Conservation (phyloP, 2,113 vertebrate species). For the Addax nasomaculatus region DNA sequence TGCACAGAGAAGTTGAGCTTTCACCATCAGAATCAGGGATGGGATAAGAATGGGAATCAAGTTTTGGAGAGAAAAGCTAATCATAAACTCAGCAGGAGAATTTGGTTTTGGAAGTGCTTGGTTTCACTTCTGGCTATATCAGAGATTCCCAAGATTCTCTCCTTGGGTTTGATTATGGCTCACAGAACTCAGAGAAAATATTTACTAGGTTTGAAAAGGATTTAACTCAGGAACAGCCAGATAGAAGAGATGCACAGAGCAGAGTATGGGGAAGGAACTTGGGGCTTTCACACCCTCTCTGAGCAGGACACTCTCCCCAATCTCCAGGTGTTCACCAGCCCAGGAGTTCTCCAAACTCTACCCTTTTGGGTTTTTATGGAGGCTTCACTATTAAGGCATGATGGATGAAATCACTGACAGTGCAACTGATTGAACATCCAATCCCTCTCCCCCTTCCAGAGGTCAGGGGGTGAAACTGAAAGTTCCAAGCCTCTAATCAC, state of each 20-base stretch:
- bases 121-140: neutral
- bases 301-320: neutral
- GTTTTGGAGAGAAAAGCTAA: neutral
- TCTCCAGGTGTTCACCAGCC: neutral
- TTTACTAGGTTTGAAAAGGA: neutral
- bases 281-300: neutral
- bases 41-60: neutral
- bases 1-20: neutral
- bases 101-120: neutral
- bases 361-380: neutral
- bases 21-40: neutral
- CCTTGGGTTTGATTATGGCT: neutral
- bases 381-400: neutral
- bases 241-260: neutral
- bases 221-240: neutral
- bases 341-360: neutral
- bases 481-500: neutral
- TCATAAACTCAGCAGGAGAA: neutral
- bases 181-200: neutral
- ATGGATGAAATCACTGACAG: neutral
- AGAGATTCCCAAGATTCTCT: neutral
- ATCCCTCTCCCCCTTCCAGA: neutral
- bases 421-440: neutral
- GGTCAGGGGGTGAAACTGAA: neutral
- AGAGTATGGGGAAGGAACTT: neutral